Base-by-base conservation (phyloP, 2,113 vertebrate genomes). In the Carollia perspicillata region DNA sequence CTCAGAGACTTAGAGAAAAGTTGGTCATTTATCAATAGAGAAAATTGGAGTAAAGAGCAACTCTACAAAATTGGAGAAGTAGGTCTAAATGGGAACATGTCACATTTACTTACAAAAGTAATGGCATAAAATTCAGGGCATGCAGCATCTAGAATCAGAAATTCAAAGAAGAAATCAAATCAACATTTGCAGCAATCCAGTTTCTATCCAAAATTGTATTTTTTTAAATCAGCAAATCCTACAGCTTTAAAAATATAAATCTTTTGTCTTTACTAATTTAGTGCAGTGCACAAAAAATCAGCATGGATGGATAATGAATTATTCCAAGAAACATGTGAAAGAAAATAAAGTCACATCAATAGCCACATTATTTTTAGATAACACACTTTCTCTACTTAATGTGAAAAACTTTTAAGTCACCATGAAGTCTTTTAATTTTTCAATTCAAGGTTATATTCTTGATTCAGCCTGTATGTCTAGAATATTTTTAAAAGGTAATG, bases 61-160 rank as follows among this genome's bases (percentile, higher is more conserved):
- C 23, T 84, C 12, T 66, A 92, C 10, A 71, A 81, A 93, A 95
- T 26, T 37, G 60, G 79, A 95, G 49, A 84, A 90, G 53, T 26
- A 69, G 47, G 20, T 86, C 53, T 92, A 81, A 93, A 78, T 85
- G 74, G 93, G 68, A 93, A 92, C 83, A 75, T 84, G 79, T 88
- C 53, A 91, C 40, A 89, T 71, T 96, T 93, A 68, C 35, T 94
- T 93, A 69, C 20, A 65, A 84, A 93, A 94, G 74, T 81, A 95
- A 72, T 83, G 66, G 20, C 66, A 88, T 71, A 35, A 81, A 90
- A 93, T 86, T 71, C 18, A 84, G 72, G 84, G 20, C 16, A 20
- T 60, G 33, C 44, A 93, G n/a, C 23, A 40, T 84, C 20, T 47
- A 84, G 74, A 87, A 79, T 90, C 49, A 94, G 84, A 95, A 92